These are phyloP conservation scores for Aleiodes sp. DNA, from an alignment of 1,140 invertebrate species.

Conservation along the genomic window DNA sequence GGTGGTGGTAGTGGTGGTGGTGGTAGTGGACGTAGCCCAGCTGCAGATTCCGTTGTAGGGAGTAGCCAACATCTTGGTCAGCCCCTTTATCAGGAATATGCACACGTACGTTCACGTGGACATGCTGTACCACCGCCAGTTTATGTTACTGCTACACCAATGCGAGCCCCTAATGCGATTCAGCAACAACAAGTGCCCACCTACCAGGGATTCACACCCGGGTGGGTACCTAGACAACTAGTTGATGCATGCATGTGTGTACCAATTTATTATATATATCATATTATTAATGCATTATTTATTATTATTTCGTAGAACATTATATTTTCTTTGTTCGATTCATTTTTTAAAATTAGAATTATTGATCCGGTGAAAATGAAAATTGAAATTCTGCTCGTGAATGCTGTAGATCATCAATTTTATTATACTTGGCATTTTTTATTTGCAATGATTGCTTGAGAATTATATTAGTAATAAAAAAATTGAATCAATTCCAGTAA, in stretches of 20 bases:
- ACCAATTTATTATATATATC: conserved; percentile 54
- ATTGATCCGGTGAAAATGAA: not conserved
- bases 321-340: not conserved
- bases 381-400: not conserved
- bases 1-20: conserved; percentile 43
- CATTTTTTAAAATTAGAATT: not conserved
- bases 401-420: not conserved
- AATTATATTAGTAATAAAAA: not conserved
- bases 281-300: conserved; percentile 29
- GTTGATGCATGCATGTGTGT: conserved; percentile 66
- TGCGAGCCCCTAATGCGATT: conserved; percentile 59
- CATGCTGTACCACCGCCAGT: conserved; percentile 63
- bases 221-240: conserved; percentile 67
- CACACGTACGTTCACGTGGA: conserved; percentile 60
- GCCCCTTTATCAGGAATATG: conserved; percentile 63
- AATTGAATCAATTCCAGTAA: too few species aligned
- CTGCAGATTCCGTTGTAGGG: conserved; percentile 53
- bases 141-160: conserved; percentile 62
- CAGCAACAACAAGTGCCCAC: conserved; percentile 65
- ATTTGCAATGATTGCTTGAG: not conserved
- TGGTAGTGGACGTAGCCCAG: conserved; percentile 59
- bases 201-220: conserved; percentile 67
- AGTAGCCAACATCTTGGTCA: conserved; percentile 62
- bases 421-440: not conserved
- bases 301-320: not conserved